phyloP scores from a whole-genome alignment of 1,140 invertebrate species.

The Pogonomyrmex californicus region DNA sequence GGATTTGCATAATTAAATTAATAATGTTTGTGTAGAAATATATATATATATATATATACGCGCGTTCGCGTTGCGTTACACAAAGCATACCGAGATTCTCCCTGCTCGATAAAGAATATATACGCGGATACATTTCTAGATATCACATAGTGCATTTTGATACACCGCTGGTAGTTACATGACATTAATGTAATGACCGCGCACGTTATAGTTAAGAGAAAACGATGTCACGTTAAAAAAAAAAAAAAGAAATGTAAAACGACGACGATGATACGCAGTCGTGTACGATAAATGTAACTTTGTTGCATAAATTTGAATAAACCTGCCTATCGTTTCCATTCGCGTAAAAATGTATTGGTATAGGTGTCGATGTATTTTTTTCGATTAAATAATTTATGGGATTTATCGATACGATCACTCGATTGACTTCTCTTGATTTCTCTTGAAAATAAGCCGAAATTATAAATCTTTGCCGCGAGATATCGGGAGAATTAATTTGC shows the following conservation, averaged over 20 bases:
- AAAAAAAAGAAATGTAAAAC: slow-evolving; percentile 7
- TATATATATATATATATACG: background rate
- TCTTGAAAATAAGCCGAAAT: background rate
- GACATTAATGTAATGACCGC: slow-evolving; percentile 37
- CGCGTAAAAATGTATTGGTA: slow-evolving; percentile 21
- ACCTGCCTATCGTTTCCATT: slow-evolving; percentile 29
- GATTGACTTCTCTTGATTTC: background rate
- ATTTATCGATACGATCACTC: background rate
- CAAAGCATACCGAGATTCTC: background rate
- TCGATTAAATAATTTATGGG: background rate
- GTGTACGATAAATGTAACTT: slow-evolving; percentile 33
- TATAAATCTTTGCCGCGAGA: background rate
- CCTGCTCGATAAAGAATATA: slow-evolving; percentile 15
- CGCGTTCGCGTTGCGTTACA: background rate
- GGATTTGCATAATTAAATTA: slow-evolving; percentile 2
- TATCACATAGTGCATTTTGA: slow-evolving; percentile 9
- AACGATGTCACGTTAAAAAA: slow-evolving; percentile 39
- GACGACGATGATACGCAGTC: background rate
- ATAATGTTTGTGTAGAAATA: slow-evolving; percentile 1
- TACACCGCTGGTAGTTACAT: slow-evolving; percentile 7
- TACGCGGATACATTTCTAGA: slow-evolving; percentile 3
- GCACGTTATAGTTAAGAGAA: slow-evolving; percentile 24
- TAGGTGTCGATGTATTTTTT: background rate
- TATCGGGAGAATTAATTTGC: background rate
- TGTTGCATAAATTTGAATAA: slow-evolving; percentile 29